A percentile compares a stretch with the other conserved stretches of the same genome.
Evolutionary conservation across 2,797 vertebrate genomes (phyloP).

Genomic region (Melanotaenia nigrans): DNA sequence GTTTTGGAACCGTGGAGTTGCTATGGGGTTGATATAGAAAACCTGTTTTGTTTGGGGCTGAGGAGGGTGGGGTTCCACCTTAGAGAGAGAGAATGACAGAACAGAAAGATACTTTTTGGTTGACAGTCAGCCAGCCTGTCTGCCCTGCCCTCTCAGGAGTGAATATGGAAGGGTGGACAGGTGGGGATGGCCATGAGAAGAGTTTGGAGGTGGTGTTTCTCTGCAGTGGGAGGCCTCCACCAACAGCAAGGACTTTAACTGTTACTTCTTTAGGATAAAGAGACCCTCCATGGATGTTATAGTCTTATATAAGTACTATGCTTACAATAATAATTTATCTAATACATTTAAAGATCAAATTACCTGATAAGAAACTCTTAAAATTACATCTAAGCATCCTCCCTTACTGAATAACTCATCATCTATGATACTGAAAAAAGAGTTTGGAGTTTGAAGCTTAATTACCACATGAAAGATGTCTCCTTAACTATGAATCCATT

Average conservation of each 20-base stretch:
- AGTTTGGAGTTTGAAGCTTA: background rate
- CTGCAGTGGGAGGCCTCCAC: slow-evolving; percentile 40
- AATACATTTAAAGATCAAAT: background rate
- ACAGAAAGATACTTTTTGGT: slow-evolving; percentile 80
- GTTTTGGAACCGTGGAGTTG: slow-evolving; percentile 88
- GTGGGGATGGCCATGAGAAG: slow-evolving; percentile 74
- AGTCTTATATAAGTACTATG: background rate
- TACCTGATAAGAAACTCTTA: background rate
- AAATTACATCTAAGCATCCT: background rate
- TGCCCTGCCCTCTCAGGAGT: slow-evolving; percentile 76
- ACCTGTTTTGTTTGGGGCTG: slow-evolving; percentile 89
- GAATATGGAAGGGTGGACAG: slow-evolving; percentile 74
- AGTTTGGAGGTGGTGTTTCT: slow-evolving; percentile 41
- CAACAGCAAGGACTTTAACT: slow-evolving; percentile 37
- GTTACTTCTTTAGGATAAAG: slow-evolving; percentile 6
- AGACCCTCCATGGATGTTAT: background rate
- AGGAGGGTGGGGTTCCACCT: slow-evolving; percentile 88
- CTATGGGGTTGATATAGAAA: slow-evolving; percentile 91
- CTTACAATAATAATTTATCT: background rate
- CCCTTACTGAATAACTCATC: background rate
- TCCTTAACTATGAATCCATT: background rate
- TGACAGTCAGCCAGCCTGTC: slow-evolving; percentile 75
- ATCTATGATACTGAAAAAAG: background rate
- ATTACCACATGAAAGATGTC: background rate
- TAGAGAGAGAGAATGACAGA: slow-evolving; percentile 83